These are phyloP conservation scores for Trachelipus rathkii DNA, from an alignment of 1,140 invertebrate species.

Conservation along the genomic window DNA sequence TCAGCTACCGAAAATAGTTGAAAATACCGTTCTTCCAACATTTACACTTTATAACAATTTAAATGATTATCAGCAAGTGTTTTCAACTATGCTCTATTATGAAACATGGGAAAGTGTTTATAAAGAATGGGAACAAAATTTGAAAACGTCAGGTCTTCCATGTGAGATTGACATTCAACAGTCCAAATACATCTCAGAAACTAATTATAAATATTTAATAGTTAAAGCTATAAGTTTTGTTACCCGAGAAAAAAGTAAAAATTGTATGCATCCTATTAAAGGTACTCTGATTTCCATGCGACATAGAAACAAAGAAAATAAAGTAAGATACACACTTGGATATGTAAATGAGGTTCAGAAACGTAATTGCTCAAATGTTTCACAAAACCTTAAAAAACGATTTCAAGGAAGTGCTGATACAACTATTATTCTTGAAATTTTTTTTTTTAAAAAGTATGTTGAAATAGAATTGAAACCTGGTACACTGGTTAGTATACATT, in stretches of 20 bases:
- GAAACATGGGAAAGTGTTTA: constrained; percentile 41
- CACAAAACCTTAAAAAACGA: background rate
- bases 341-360: background rate
- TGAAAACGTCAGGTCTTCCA: constrained; percentile 23
- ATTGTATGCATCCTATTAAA: constrained; percentile 23
- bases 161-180: constrained; percentile 27
- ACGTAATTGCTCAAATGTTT: background rate
- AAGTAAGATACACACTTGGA: background rate
- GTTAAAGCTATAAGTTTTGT: constrained; percentile 34
- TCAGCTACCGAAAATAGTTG: constrained; percentile 30
- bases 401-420: background rate
- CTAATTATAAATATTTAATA: constrained; percentile 28
- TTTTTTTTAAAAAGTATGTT: background rate
- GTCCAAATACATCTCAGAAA: constrained; percentile 10
- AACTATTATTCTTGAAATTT: background rate
- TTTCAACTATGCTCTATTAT: constrained; percentile 34
- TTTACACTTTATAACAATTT: constrained; percentile 39
- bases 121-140: constrained; percentile 35
- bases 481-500: constrained; percentile 22
- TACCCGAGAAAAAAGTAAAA: constrained; percentile 25
- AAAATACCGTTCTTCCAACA: constrained; percentile 33
- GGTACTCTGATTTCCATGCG: constrained; percentile 30
- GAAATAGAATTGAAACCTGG: constrained; percentile 16
- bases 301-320: background rate
- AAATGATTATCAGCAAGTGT: constrained; percentile 38